Percentiles rank a stretch among this genome's conserved stretches.
phyloP scores from a whole-genome alignment of 2,113 vertebrate genomes.

The Seriola dumerili region DNA sequence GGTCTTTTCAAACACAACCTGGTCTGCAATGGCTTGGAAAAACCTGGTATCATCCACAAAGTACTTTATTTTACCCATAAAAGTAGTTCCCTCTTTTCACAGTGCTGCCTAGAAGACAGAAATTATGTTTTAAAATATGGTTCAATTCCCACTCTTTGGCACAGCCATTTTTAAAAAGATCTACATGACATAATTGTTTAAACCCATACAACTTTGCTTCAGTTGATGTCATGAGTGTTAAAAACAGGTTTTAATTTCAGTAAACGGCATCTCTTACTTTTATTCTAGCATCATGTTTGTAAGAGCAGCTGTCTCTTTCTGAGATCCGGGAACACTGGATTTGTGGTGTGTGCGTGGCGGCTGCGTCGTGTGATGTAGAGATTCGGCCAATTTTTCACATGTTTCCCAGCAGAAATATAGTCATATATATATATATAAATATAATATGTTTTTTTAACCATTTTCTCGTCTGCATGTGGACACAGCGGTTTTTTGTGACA shows the following conservation, averaged over 20 bases:
- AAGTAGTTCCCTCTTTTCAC: constrained; percentile 10
- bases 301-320: not conserved
- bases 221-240: too few species aligned
- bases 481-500: too few species aligned
- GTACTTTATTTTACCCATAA: not conserved
- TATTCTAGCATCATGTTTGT: not conserved
- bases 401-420: too few species aligned
- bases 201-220: not conserved
- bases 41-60: constrained; percentile 1
- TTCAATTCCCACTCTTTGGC: not conserved
- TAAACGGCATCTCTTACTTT: not conserved
- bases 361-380: too few species aligned
- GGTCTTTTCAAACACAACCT: constrained; percentile 8
- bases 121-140: not conserved
- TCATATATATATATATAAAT: too few species aligned
- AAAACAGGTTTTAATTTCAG: not conserved
- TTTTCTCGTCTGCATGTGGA: too few species aligned
- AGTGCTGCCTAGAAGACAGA: not conserved
- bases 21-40: not conserved
- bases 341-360: too few species aligned
- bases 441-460: too few species aligned
- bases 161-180: not conserved
- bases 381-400: too few species aligned
- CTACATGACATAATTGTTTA: not conserved
- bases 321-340: not conserved